Base-by-base conservation (phyloP, 2,113 vertebrate genomes). In the Uria lomvia region DNA sequence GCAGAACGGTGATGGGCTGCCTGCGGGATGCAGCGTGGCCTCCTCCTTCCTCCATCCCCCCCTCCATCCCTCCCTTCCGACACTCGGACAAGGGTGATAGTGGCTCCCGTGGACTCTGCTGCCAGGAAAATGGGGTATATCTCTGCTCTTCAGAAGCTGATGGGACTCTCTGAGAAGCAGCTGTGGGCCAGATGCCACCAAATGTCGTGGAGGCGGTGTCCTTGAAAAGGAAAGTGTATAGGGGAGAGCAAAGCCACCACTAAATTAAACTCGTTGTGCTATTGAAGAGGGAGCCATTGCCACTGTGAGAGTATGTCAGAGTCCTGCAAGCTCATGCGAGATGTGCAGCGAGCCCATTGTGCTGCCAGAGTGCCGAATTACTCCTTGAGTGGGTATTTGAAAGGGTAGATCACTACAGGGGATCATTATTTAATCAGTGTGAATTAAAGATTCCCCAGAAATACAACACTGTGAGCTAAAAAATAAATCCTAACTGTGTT, bases 191-290 rank as follows among this genome's bases (percentile, higher is more conserved):
- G 71, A 59, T 82, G 82, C 78, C 43, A 86, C 60, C 63, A 76
- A 49, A 79, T 2, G 3, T 43, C 49, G 43, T 10, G 21, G 63
- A 56, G 45, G 59, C 0, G 0, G 49, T 0, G 0, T 50, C 45
- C 72, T 59, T 82, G 59, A 19, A 62, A 80, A 72, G 53, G 47
- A 30, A 85, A 68, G 43, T 20, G 45, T 24, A 5, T 18, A 13
- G 1, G 2, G 70, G 60, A 59, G 26, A 65, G 86, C 45, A 66
- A 86, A 94, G 72, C 36, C 72, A 76, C 38, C 45, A 7, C 32
- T 77, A 50, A 86, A 66, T 49, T 52, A 49, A 76, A 86, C 49
- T 30, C 55, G 50, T 83, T 53, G 63, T 73, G 86, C 59, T 88
- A 2, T 66, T 88, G 67, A 43, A 76, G 72, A 77, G 75, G 79